Evolutionary conservation across 2,113 vertebrate species (phyloP).

Genomic region (Triplophysa dalaica): DNA sequence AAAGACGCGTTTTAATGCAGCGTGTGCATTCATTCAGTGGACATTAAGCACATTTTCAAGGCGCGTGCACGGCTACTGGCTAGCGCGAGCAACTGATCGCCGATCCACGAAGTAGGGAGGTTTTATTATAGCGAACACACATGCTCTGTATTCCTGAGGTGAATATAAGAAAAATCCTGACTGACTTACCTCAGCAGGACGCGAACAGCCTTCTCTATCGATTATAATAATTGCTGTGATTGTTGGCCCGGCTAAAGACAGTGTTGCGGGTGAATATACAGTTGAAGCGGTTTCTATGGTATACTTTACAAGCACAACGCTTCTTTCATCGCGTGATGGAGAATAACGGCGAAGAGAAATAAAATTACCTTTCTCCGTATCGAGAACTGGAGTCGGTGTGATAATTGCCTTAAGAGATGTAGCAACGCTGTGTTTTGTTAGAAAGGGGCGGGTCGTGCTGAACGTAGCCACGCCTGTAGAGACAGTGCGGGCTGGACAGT

Average conservation of each 20-base stretch:
- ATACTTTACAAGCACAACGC: not conserved
- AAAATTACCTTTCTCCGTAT: conserved; percentile 39
- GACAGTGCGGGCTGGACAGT: conserved; percentile 21
- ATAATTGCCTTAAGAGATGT: not conserved
- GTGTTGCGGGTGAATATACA: not conserved
- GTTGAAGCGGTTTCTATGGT: not conserved
- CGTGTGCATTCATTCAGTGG: conserved; percentile 2
- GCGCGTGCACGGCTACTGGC: conserved; percentile 6
- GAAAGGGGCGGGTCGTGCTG: conserved; percentile 45
- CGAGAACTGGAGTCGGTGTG: not conserved
- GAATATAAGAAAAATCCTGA: not conserved
- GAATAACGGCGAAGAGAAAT: not conserved
- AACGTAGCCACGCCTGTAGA: conserved; percentile 39
- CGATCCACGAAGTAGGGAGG: not conserved
- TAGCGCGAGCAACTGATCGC: not conserved
- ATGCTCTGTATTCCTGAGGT: not conserved
- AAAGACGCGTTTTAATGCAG: not conserved
- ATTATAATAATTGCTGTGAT: not conserved
- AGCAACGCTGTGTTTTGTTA: conserved; percentile 46
- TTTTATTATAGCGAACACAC: not conserved
- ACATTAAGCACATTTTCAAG: not conserved
- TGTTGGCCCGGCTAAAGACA: conserved; percentile 30
- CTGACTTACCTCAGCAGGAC: conserved; percentile 2
- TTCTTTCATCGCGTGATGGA: not conserved
- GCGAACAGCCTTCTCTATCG: not conserved